phyloP scores from a whole-genome alignment of 2,888 invertebrate genomes.

The Macrosoma leucophasiata region DNA sequence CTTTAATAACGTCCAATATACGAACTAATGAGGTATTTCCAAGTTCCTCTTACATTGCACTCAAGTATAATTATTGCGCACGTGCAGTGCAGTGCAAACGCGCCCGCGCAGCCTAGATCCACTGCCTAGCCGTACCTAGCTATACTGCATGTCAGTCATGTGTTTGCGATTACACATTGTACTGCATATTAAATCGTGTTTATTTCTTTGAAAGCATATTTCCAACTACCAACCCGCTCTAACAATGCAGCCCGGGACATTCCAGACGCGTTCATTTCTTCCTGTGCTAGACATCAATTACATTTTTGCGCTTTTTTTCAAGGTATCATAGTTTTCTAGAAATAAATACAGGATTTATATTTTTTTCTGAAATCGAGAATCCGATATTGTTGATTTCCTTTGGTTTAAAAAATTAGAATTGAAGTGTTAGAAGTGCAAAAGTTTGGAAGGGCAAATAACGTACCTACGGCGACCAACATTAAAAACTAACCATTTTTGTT shows the following conservation, averaged over 20 bases:
- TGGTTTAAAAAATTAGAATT: too few relatives aligned
- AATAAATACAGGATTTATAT: too few relatives aligned
- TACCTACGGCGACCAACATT: too few relatives aligned
- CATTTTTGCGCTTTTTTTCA: too few relatives aligned
- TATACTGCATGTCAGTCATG: conserved; percentile 29
- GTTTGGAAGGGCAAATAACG: too few relatives aligned
- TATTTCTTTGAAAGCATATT: conserved; percentile 26
- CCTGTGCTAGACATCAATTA: conserved; percentile 16
- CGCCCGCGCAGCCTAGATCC: conserved; percentile 21
- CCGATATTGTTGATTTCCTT: too few relatives aligned
- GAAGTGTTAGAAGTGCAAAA: too few relatives aligned
- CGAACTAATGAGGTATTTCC: too few relatives aligned
- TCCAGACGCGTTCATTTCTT: conserved; percentile 9
- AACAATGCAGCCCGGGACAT: conserved; percentile 12
- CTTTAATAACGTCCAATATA: too few relatives aligned
- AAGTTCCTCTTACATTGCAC: conserved; percentile 1
- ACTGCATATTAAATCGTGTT: conserved; percentile 27
- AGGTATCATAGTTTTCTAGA: too few relatives aligned
- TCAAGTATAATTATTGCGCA: not conserved
- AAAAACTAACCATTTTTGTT: too few relatives aligned
- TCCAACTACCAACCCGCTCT: conserved; percentile 12
- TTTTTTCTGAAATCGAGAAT: too few relatives aligned
- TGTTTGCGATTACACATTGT: conserved; percentile 25
- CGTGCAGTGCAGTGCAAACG: conserved; percentile 11
- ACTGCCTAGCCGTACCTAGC: conserved; percentile 26